Evolutionary conservation across 2,113 vertebrate species (phyloP), one percentile per base, ranked within the genome.

Genomic region (Tragelaphus imberbis): DNA sequence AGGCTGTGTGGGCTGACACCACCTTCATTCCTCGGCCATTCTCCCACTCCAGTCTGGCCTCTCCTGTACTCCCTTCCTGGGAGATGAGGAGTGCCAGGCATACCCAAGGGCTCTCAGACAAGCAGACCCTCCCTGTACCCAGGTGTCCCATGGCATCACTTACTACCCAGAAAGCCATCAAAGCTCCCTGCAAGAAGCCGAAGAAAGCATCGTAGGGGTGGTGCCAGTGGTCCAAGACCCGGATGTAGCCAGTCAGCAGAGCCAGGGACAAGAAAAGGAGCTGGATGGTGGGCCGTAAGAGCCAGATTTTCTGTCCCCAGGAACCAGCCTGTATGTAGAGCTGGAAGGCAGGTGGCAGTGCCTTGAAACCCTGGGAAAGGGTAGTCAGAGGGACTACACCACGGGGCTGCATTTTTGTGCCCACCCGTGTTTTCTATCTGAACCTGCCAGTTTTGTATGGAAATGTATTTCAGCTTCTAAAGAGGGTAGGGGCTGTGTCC

Each of bases 121-220:
- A 33, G 55, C 44, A 63, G 55, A 84, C 6, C 47, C 25, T 14
- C 14, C 28, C 21, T 13, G 80, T 10, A 33, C 44, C 63, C 56
- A 27, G 30, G 51, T 21, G 5, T 6, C 56, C 44, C 30, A 4
- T 0, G 0, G 8, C 3, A 40, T 77, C 97, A 98, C 99, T 94
- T 98, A 99, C 99, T 98, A 99, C 99, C 99, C 99, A 99, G 98
- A 99, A 99, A 5, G 99, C 99, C 1, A 99, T 99, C 81, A 99
- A 97, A 1, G 98, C 99, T 71, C 99, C 99, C 93, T 99, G 99
- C 56, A 99, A 98, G 97, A 99, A 99, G 77, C 99, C 98, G 0
- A 98, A 98, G 53, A 98, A 88, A 82, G 99, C 99, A 5, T 99
- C 99, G 0, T 98, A 97, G 5, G 98, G 99, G 90, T 99, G 99